Evolutionary conservation across 2,888 invertebrate genomes (phyloP).

Genomic region (Xiphydria camelus): DNA sequence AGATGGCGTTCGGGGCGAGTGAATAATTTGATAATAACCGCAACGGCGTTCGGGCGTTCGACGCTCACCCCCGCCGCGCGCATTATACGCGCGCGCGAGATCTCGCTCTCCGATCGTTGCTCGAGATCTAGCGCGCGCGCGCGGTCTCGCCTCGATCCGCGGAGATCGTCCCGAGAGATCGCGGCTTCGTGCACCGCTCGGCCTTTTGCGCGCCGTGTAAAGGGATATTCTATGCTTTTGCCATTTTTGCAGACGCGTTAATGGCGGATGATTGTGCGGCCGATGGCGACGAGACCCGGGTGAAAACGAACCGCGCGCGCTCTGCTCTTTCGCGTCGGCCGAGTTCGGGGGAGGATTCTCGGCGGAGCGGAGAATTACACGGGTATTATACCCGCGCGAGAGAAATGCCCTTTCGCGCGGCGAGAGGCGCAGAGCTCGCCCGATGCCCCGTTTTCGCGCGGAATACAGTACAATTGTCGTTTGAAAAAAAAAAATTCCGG

Average conservation of each 20-base stretch:
- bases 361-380: too few species aligned
- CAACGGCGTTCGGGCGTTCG: constrained; percentile 24
- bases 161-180: constrained; percentile 38
- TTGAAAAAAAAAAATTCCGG: too few species aligned
- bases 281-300: constrained; percentile 39
- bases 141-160: constrained; percentile 24
- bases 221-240: constrained; percentile 38
- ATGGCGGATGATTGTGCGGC: constrained; percentile 44
- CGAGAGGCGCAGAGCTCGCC: too few species aligned
- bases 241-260: constrained; percentile 41
- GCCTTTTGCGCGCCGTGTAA: constrained; percentile 27
- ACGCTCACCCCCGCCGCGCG: constrained; percentile 7
- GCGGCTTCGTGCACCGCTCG: constrained; percentile 33
- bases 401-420: too few species aligned
- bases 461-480: too few species aligned
- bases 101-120: constrained; percentile 37
- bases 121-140: constrained; percentile 40
- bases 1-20: constrained; percentile 52
- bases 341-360: too few species aligned
- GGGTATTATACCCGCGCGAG: too few species aligned
- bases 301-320: constrained; percentile 37
- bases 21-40: constrained; percentile 56
- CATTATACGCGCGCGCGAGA: background rate
- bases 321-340: constrained; percentile 2
- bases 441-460: too few species aligned